These are phyloP conservation scores for Euzetes globulus DNA, from an alignment of 2,888 invertebrate genomes.

Conservation along the genomic window DNA sequence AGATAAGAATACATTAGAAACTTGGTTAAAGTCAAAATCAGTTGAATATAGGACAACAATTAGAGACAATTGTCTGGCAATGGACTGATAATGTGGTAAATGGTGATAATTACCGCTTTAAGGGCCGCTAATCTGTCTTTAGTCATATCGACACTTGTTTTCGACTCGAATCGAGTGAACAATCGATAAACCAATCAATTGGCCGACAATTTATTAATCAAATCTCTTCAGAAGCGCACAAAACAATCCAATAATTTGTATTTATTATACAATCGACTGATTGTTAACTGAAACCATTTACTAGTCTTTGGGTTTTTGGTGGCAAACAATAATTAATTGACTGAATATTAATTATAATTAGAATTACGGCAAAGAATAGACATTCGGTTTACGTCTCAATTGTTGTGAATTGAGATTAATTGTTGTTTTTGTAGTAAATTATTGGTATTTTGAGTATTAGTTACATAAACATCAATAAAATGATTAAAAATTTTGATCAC, in stretches of 20 bases:
- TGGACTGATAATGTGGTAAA: not conserved
- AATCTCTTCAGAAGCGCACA: not conserved
- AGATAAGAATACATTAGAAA: not conserved
- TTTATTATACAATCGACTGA: not conserved
- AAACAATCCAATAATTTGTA: not conserved
- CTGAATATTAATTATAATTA: too few species aligned
- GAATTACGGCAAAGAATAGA: too few species aligned
- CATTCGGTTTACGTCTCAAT: too few species aligned
- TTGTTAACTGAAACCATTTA: not conserved
- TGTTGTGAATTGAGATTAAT: too few species aligned
- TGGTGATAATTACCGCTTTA: conserved; percentile 42
- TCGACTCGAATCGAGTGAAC: not conserved
- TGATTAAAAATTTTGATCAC: not conserved
- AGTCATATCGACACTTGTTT: conserved; percentile 37
- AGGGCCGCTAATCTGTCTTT: conserved; percentile 43
- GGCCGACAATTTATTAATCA: not conserved
- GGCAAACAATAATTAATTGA: too few species aligned
- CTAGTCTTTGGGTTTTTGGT: too few species aligned
- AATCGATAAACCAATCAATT: not conserved
- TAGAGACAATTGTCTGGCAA: not conserved
- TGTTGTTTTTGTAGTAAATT: not conserved
- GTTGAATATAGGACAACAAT: not conserved
- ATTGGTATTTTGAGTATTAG: not conserved
- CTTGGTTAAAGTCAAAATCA: not conserved
- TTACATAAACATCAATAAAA: not conserved